Evolutionary conservation across 2,888 invertebrate species (phyloP).

Genomic region (Hirtodrosophila alboralis): DNA sequence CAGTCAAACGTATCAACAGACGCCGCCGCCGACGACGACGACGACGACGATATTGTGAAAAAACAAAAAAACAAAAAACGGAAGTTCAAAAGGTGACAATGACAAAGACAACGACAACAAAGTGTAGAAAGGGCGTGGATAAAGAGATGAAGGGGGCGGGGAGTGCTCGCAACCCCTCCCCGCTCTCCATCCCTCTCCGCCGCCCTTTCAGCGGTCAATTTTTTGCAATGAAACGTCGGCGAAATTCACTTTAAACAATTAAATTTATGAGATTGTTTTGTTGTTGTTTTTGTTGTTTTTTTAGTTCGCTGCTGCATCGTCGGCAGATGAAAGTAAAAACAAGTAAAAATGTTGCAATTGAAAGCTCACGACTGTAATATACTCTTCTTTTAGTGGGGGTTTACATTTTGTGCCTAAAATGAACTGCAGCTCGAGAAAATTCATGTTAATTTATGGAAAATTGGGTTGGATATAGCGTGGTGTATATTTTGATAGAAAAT

Average conservation of each 20-base stretch:
- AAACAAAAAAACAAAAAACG: slow-evolving; percentile 51
- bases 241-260: slow-evolving; percentile 74
- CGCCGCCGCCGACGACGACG: slow-evolving; percentile 40
- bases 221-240: slow-evolving; percentile 59
- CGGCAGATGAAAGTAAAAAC: slow-evolving; percentile 44
- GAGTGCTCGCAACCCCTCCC: too few species aligned
- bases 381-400: too few species aligned
- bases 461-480: too few species aligned
- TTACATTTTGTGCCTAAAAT: too few species aligned
- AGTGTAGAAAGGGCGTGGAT: neutral
- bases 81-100: slow-evolving; percentile 79
- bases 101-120: slow-evolving; percentile 27
- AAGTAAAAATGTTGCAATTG: too few species aligned
- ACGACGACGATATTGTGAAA: slow-evolving; percentile 28
- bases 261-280: slow-evolving; percentile 70
- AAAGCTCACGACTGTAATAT: too few species aligned
- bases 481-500: too few species aligned
- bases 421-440: too few species aligned
- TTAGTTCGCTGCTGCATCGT: slow-evolving; percentile 12
- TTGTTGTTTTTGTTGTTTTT: slow-evolving; percentile 6
- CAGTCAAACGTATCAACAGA: slow-evolving; percentile 54
- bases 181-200: too few species aligned
- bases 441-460: too few species aligned
- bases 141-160: neutral
- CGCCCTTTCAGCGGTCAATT: too few species aligned